A percentile compares a stretch with the other conserved stretches of the same genome.
Conservation (phyloP, 2,888 invertebrate species). For the Acleris sparsana region DNA sequence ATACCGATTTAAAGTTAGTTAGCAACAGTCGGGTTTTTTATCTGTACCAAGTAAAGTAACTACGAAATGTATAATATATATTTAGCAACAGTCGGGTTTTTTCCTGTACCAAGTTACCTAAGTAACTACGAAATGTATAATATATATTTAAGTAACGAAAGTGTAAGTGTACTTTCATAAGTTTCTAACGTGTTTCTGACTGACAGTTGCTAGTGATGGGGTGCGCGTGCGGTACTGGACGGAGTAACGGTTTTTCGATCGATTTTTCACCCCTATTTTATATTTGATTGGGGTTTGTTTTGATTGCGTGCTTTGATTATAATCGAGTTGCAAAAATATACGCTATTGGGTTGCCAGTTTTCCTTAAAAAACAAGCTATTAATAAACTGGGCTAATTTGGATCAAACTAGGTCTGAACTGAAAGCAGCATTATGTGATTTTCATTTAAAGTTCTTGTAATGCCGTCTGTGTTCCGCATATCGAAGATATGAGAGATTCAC, state of each 20-base stretch:
- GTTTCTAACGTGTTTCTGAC: slow-evolving; percentile 6
- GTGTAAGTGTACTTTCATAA: background rate
- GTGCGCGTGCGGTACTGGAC: slow-evolving; percentile 19
- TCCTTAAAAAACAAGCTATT: background rate
- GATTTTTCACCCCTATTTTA: slow-evolving; percentile 30
- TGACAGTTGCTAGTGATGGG: slow-evolving; percentile 29
- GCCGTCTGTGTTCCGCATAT: too few species aligned
- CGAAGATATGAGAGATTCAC: background rate
- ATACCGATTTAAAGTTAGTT: too few species aligned
- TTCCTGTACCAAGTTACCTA: too few species aligned
- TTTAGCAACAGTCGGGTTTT: too few species aligned
- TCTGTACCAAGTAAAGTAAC: too few species aligned
- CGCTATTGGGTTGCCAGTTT: background rate
- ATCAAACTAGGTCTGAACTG: too few species aligned
- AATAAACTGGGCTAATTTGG: background rate
- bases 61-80: slow-evolving; percentile 1
- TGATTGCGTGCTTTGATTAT: slow-evolving; percentile 1
- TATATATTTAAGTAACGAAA: too few species aligned
- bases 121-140: background rate
- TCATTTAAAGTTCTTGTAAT: too few species aligned
- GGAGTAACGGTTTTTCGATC: slow-evolving; percentile 36
- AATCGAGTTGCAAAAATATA: background rate
- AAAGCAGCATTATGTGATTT: too few species aligned
- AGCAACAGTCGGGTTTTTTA: too few species aligned
- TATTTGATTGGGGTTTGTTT: slow-evolving; percentile 17